These are phyloP conservation scores for Coregonus clupeaformis DNA, from an alignment of 2,113 vertebrate species.

Conservation along the genomic window DNA sequence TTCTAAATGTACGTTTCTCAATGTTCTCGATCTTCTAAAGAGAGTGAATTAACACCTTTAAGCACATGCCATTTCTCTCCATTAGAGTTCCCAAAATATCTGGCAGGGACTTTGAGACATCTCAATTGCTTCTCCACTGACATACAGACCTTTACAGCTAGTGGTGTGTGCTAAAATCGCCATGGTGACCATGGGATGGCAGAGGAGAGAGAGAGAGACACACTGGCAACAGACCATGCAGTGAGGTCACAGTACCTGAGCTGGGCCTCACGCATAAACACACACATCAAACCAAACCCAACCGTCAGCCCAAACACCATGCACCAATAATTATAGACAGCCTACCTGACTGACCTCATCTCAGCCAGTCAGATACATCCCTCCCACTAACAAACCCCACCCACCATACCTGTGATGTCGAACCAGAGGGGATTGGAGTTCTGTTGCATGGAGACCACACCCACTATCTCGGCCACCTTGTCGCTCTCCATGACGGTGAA, in stretches of 20 bases:
- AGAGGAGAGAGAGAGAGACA: slow-evolving; percentile 5
- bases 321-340: slow-evolving; percentile 8
- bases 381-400: slow-evolving; percentile 2
- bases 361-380: background rate
- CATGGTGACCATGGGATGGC: slow-evolving; percentile 55
- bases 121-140: background rate
- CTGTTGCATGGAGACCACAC: slow-evolving; percentile 90
- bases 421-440: slow-evolving; percentile 88
- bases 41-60: background rate
- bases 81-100: background rate
- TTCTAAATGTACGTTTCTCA: background rate
- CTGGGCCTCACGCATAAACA: slow-evolving; percentile 31
- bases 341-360: background rate
- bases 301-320: slow-evolving; percentile 26
- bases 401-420: slow-evolving; percentile 85
- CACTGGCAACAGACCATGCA: slow-evolving; percentile 53
- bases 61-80: too few relatives aligned
- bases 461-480: slow-evolving; percentile 91
- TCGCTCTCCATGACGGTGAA: slow-evolving; percentile 96
- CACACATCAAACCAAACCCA: slow-evolving; percentile 8
- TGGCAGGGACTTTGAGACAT: background rate
- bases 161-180: slow-evolving; percentile 32
- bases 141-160: slow-evolving; percentile 30
- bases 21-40: background rate
- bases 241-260: slow-evolving; percentile 37